Evolutionary conservation across 2,888 invertebrate species (phyloP).

Genomic region (Chrysotoxum bicinctum): DNA sequence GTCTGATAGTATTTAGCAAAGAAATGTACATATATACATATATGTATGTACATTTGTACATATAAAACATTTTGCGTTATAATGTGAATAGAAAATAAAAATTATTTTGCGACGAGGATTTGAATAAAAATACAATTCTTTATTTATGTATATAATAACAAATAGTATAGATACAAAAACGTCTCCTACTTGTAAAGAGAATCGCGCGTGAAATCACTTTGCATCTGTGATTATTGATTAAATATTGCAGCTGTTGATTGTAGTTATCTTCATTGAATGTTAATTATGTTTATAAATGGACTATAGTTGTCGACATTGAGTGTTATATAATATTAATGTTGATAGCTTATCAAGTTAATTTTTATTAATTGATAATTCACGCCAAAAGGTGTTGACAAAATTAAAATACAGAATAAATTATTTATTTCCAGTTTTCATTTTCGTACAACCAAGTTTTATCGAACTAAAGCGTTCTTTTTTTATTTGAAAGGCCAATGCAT

Average conservation of each 20-base stretch:
- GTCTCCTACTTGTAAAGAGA: neutral
- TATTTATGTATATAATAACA: neutral
- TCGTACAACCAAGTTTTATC: too few relatives aligned
- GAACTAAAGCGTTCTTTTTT: too few relatives aligned
- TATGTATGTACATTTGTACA: too few relatives aligned
- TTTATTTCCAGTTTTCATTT: too few relatives aligned
- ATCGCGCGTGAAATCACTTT: slow-evolving; percentile 24
- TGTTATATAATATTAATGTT: neutral
- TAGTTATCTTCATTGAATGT: neutral
- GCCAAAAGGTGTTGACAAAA: neutral
- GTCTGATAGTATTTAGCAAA: neutral
- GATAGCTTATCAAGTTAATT: neutral
- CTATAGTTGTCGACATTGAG: neutral
- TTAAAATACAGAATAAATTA: neutral
- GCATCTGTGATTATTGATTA: neutral
- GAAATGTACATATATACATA: too few relatives aligned
- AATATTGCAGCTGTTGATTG: neutral
- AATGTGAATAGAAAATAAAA: neutral
- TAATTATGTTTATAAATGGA: neutral
- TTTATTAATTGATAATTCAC: neutral
- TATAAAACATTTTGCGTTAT: neutral
- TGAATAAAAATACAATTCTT: neutral
- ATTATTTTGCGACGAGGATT: slow-evolving; percentile 2
- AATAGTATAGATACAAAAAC: too few relatives aligned
- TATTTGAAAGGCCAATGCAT: too few relatives aligned